Base-by-base conservation (phyloP, 2,888 invertebrate genomes). In the Acanthosepion esculentum region DNA sequence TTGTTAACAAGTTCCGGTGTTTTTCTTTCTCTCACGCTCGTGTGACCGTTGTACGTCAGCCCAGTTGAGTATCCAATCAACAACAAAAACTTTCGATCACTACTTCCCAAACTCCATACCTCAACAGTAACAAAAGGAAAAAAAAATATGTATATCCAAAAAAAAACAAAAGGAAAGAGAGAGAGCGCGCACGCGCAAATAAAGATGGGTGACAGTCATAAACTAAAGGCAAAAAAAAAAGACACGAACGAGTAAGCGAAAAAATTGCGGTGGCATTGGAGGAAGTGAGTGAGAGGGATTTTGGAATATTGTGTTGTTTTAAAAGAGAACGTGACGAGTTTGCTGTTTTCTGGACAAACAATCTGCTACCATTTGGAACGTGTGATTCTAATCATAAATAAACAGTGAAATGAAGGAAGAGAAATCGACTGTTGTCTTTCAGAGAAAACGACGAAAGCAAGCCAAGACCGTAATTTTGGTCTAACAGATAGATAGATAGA, bases 351-450 rank as follows among this genome's bases (percentile, higher is more conserved):
- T 78, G 78, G 78, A 15, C 78, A 78, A 78, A 78, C 78, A 78
- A 78, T 78, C n/a, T n/a, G 15, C n/a, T n/a, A 12, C n/a, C 78
- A 33, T n/a, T 78, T 33, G 12, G n/a, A 78, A 78, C n/a, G 78
- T 78, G 78, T 78, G 78, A 78, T 78, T 78, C 78, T 78, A 78
- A 78, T 78, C 78, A n/a, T 78, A 78, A 33, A 78, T 78, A 78
- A 78, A 78, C 78, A 78, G 23, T 33, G n/a, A n/a, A 78, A 78
- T n/a, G 78, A 8, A n/a, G 78, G 78, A 12, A n/a, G 78, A 15
- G n/a, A n/a, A 78, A 78, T 78, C n/a, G 78, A 78, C 78, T 33
- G 33, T 78, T 78, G n/a, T 78, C 78, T 78, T 33, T 78, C 12
- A 78, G 12, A 4, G 7, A 33, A n/a, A 33, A 78, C 23, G 20